Evolutionary conservation across 2,797 vertebrate genomes (phyloP).

Genomic region (Simalia tracyae): DNA sequence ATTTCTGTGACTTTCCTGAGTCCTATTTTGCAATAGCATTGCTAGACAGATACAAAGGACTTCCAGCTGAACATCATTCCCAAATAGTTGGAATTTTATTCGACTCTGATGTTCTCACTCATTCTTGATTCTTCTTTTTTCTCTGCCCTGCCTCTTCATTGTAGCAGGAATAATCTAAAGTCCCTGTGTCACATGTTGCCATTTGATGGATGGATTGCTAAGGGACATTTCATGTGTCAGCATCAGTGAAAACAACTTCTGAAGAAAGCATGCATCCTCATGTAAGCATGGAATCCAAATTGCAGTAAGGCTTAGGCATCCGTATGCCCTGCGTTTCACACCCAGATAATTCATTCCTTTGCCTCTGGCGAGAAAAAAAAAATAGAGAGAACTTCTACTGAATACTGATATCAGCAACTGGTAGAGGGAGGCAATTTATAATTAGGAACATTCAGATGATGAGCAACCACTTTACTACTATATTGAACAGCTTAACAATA

Average conservation of each 20-base stretch:
- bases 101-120: conserved; percentile 45
- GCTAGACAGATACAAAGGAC: background rate
- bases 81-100: conserved; percentile 36
- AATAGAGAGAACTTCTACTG: conserved; percentile 78
- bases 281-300: conserved; percentile 84
- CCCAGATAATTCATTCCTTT: conserved; percentile 90
- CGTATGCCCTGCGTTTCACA: conserved; percentile 74
- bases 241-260: conserved; percentile 73
- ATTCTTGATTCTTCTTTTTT: conserved; percentile 34
- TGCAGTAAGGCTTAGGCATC: conserved; percentile 80
- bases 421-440: conserved; percentile 67
- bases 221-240: conserved; percentile 71
- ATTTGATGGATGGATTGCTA: conserved; percentile 73
- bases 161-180: conserved; percentile 73
- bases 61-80: conserved; percentile 11
- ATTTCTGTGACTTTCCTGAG: background rate
- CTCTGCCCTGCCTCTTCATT: conserved; percentile 49
- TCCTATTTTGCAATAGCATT: too few species aligned
- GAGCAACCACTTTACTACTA: background rate
- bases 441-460: conserved; percentile 57
- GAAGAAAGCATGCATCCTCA: conserved; percentile 78
- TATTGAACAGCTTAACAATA: background rate
- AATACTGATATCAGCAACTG: conserved; percentile 88
- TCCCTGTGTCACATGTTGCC: conserved; percentile 67
- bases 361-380: conserved; percentile 88